Evolutionary conservation across 2,797 vertebrate species (phyloP), one percentile per base, ranked within the genome.

Genomic region (Lindbergichthys nudifrons): DNA sequence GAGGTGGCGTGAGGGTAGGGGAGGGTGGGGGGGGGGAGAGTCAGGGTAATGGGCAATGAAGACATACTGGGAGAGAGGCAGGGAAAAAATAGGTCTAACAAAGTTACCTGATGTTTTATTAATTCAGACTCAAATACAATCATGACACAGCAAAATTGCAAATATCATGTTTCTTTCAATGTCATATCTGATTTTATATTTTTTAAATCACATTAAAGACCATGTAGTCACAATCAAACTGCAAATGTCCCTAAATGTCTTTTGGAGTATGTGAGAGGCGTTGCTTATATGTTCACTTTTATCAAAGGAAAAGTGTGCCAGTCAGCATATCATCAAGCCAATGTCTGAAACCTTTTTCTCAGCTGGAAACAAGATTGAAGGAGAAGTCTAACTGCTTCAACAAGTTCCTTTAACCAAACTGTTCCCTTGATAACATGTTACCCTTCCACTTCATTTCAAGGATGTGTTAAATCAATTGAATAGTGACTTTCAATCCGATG

Each of bases 111-210:
- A 12, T 42, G 30, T 59, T 53, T 1, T 18, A 26, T 19, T 10
- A 54, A 65, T 42, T 54, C 51, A 32, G 46, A 63, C 32, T 30
- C 65, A 82, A 72, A 65, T 73, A 26, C 50, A 79, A 45, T 42
- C 21, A 61, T 48, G 30, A 30, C 51, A 32, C 30, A 43, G 42
- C 10, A 4, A 36, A 48, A 19, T 5, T 58, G 19, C 18, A 41
- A 21, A 45, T 26, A 26, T 13, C 4, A 30, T 30, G 45, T 3
- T 46, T 10, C 8, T 68, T 43, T 36, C 26, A 43, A 19, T 43
- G 56, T 73, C 48, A 12, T 45, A 52, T 32, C n/a, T 21, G 15
- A 51, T 42, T 59, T 56, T 15, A 43, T 10, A 47, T 51, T 23
- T 11, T 9, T 4, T 39, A 42, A 14, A 58, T 32, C 19, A 12